Evolutionary conservation across 2,113 vertebrate genomes (phyloP).

Genomic region (Entomyzon cyanotis): DNA sequence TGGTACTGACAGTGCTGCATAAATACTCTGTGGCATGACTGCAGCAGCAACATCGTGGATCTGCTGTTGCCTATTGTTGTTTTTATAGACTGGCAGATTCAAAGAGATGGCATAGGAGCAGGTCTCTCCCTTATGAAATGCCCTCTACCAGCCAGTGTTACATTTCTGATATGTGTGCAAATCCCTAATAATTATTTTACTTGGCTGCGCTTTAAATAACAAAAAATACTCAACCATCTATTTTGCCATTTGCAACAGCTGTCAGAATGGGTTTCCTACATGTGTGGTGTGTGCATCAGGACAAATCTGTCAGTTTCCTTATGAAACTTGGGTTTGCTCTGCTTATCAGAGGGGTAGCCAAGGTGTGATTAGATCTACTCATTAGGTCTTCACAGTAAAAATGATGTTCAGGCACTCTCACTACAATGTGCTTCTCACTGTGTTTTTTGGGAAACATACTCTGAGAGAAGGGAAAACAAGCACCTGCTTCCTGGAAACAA

Average conservation of each 20-base stretch:
- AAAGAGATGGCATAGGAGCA: neutral
- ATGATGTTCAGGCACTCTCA: neutral
- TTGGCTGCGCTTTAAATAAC: neutral
- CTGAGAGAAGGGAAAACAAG: neutral
- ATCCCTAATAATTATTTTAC: neutral
- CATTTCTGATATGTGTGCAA: neutral
- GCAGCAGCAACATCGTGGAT: neutral
- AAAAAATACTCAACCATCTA: neutral
- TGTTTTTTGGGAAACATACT: neutral
- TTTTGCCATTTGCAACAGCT: neutral
- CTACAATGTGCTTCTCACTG: neutral
- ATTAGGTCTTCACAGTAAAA: neutral
- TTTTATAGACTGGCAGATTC: neutral
- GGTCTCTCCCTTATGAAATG: neutral
- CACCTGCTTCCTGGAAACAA: neutral
- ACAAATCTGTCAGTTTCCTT: neutral
- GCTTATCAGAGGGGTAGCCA: neutral
- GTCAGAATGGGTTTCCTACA: neutral
- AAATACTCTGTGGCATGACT: neutral
- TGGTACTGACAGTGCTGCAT: neutral
- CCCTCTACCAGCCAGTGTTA: neutral
- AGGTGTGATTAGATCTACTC: neutral
- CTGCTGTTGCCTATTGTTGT: neutral
- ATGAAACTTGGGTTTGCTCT: neutral
- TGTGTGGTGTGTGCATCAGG: neutral